Conservation (phyloP, 2,888 invertebrate species). For the Argynnis bischoffii region DNA sequence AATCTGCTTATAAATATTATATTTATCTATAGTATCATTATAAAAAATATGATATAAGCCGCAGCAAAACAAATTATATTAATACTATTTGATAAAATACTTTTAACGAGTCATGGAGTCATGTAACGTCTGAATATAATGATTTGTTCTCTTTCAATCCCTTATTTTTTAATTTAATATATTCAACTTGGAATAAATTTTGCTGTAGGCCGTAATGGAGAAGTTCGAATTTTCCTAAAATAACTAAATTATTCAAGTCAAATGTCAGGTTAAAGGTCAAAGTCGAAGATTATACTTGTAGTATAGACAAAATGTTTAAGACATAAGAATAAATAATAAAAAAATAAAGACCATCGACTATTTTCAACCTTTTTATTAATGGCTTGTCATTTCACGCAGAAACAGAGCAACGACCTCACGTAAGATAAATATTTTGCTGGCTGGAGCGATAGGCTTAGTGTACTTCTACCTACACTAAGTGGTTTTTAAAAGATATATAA, state of each 20-base stretch:
- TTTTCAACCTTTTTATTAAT: background rate
- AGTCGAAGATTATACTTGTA: background rate
- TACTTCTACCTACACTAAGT: too few species aligned
- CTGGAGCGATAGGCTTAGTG: too few species aligned
- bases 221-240: conserved; percentile 8
- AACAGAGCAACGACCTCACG: too few species aligned
- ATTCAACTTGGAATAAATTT: conserved; percentile 7
- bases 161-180: conserved; percentile 2
- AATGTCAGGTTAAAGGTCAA: conserved; percentile 9
- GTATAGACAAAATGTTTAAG: conserved; percentile 4
- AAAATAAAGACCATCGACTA: background rate
- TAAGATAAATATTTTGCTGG: too few species aligned
- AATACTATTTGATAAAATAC: too few species aligned
- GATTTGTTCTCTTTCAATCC: too few species aligned
- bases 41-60: too few species aligned
- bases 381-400: too few species aligned
- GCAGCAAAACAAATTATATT: too few species aligned
- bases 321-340: background rate
- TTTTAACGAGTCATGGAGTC: background rate
- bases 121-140: background rate
- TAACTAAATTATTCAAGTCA: background rate
- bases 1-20: too few species aligned
- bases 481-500: too few species aligned
- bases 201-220: background rate
- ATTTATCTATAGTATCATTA: too few species aligned